Base-by-base conservation (phyloP, 2,797 vertebrate genomes). In the Pangasius larnaudii region DNA sequence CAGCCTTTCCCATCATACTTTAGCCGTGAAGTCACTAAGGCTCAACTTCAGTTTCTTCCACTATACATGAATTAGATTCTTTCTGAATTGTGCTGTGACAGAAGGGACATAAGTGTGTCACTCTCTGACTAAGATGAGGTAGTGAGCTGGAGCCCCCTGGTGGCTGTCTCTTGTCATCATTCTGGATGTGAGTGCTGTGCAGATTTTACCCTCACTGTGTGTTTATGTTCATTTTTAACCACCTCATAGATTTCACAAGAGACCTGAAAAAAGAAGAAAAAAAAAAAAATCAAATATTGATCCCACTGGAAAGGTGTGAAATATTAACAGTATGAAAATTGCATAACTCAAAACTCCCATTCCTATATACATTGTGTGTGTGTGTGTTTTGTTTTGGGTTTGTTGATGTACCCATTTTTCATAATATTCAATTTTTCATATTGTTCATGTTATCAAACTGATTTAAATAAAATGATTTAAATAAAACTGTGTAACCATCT, bases 101-200 rank as follows among this genome's bases (percentile, higher is more conserved):
- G 24, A 49, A 13, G 13, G 22, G 27, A 33, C 51, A 19, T 16
- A 56, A 56, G 14, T 51, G 24, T 63, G n/a, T n/a, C n/a, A n/a
- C 14, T 9, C 16, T 56, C 51, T 58, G 58, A 27, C 61, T 67
- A 10, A 19, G 42, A 33, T 51, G 42, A 51, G 27, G 42, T 51
- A 22, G 81, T 84, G 63, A 84, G 18, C 63, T 84, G 82, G 82
- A 69, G 63, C 82, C 82, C 82, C 82, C 82, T 84, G 46, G 82
- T 84, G 82, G 82, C 2, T 11, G 10, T 84, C 0, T 84, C 27
- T 36, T 51, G 10, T 67, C 4, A 51, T 65, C n/a, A 67, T 27
- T 65, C 27, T 30, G 8, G 7, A 22, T 30, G 59, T 59, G 56
- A 42, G 36, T 81, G 33, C 56, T 16, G 2, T 59, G 22, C 19